A percentile compares a stretch with the other conserved stretches of the same genome.
phyloP scores from a whole-genome alignment of 1,140 invertebrate species.

The Heliconius hermathena region DNA sequence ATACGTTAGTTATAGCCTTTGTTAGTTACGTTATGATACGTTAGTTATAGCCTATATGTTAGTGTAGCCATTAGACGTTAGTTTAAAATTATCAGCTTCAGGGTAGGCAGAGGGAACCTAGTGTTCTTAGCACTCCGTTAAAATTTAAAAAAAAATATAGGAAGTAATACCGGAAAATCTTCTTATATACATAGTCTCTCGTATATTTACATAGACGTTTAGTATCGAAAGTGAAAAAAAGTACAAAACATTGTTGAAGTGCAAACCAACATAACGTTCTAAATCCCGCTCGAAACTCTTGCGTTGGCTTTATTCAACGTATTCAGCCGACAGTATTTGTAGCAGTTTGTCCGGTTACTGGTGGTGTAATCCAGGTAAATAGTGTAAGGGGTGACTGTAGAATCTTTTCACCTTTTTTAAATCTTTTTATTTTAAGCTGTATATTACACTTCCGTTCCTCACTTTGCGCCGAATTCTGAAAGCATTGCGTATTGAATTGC shows the following conservation, averaged over 20 bases:
- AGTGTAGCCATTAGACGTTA: no score
- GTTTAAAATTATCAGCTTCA: no score
- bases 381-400: background rate
- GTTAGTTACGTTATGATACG: no score
- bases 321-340: slow-evolving; percentile 35
- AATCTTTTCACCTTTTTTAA: background rate
- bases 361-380: slow-evolving; percentile 35
- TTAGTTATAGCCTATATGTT: no score
- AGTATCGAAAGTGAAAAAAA: background rate
- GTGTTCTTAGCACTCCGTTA: no score
- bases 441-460: no score
- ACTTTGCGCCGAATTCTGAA: no score
- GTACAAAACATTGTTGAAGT: slow-evolving; percentile 20
- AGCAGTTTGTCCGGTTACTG: slow-evolving; percentile 32
- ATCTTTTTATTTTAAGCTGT: no score
- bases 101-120: no score
- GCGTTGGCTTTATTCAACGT: slow-evolving; percentile 34
- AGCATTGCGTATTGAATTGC: no score
- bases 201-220: background rate
- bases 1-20: no score
- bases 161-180: background rate
- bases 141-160: background rate
- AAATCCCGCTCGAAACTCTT: slow-evolving; percentile 34
- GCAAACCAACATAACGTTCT: slow-evolving; percentile 27
- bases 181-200: background rate